phyloP scores from a whole-genome alignment of 2,888 invertebrate species.

The Saturnia japonica region DNA sequence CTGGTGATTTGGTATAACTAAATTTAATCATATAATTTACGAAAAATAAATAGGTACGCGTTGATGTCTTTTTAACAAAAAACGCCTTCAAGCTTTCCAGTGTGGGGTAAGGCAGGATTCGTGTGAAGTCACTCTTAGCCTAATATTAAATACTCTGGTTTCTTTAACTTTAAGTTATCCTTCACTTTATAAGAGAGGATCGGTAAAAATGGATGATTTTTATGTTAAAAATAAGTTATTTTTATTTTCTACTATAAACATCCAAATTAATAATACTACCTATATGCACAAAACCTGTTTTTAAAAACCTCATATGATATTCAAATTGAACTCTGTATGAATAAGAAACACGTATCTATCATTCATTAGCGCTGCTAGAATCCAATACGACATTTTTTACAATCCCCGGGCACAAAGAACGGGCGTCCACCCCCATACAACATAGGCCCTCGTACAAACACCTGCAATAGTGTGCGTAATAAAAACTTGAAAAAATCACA shows the following conservation, averaged over 20 bases:
- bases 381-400: slow-evolving; percentile 82
- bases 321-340: slow-evolving; percentile 55
- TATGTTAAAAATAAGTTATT: neutral
- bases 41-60: slow-evolving; percentile 11
- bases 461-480: slow-evolving; percentile 54
- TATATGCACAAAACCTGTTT: neutral
- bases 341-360: slow-evolving; percentile 71
- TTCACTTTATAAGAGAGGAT: neutral
- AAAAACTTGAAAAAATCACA: slow-evolving; percentile 76
- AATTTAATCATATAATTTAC: neutral
- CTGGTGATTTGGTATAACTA: neutral
- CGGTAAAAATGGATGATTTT: neutral
- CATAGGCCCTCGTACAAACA: slow-evolving; percentile 52
- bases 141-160: neutral
- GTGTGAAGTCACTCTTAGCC: neutral
- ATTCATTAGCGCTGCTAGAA: slow-evolving; percentile 81
- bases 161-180: neutral
- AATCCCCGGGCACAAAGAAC: slow-evolving; percentile 79
- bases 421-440: slow-evolving; percentile 66
- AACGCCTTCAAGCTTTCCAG: neutral
- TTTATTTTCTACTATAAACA: neutral
- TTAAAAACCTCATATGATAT: slow-evolving; percentile 66
- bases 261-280: neutral
- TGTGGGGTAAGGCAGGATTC: slow-evolving; percentile 5
- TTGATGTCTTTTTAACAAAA: slow-evolving; percentile 8